A percentile compares a stretch with the other conserved stretches of the same genome.
Evolutionary conservation across 2,113 vertebrate species (phyloP).

Genomic region (Melanocharis versteri): DNA sequence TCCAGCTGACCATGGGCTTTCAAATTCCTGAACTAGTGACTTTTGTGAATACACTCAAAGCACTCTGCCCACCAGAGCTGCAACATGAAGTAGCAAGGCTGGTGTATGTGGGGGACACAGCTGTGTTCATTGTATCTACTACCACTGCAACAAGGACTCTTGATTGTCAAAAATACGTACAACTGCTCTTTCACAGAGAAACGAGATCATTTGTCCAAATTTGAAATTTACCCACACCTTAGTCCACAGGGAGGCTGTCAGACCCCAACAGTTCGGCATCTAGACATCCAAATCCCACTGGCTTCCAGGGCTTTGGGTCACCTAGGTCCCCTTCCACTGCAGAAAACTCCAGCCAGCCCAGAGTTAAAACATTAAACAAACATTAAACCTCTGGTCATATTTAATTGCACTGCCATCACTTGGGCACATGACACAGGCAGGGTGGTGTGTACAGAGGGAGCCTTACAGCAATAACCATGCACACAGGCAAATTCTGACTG

Average conservation of each 20-base stretch:
- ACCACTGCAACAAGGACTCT: not conserved
- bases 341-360: not conserved
- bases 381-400: not conserved
- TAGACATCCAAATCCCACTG: not conserved
- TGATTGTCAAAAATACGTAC: not conserved
- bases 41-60: not conserved
- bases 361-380: not conserved
- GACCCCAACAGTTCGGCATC: not conserved
- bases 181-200: not conserved
- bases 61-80: not conserved
- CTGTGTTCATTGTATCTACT: not conserved
- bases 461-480: not conserved
- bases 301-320: not conserved
- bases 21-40: not conserved
- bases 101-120: fast-evolving
- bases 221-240: not conserved
- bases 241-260: not conserved
- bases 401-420: not conserved
- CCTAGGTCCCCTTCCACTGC: not conserved
- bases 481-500: not conserved
- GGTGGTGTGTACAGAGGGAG: not conserved
- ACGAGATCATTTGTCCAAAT: not conserved
- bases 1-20: not conserved
- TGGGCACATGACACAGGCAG: fast-evolving
- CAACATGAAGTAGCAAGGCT: fast-evolving